Evolutionary conservation across 2,113 vertebrate genomes (phyloP), one percentile per base, ranked within the genome.

Genomic region (Cebidichthys violaceus): DNA sequence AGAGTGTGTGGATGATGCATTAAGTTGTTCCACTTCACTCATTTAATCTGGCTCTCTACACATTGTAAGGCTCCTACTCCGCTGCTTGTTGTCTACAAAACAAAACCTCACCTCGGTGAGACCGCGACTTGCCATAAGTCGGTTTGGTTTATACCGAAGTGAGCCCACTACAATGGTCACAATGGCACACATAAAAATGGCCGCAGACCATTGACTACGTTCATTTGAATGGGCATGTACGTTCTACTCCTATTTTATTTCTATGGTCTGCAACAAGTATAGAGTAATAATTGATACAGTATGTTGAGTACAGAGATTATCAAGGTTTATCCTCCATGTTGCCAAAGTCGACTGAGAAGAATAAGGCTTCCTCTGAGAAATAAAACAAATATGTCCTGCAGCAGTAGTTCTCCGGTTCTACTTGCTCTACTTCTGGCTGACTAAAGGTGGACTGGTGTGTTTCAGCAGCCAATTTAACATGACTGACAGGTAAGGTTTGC

Each of bases 391-490:
- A 35, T 78, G 70, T 74, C 66, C 45, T 1, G 66, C 33, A 77
- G 73, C 55, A 47, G 60, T 0, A 69, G 68, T 60, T 84, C 75
- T 84, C 79, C 17, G 31, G 15, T 9, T 43, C 54, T 14, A 15
- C 27, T 59, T 50, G 64, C 77, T 79, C 31, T 5, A 60, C 55
- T 33, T 76, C 75, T 67, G 52, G 18, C 47, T 33, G 69, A 74
- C 75, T 88, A 39, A 75, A 87, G 75, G 69, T 85, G 74, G 69
- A 76, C 70, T 14, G 22, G 50, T 65, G 22, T 64, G 69, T 50
- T 83, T 72, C 83, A 80, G 71, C 74, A 82, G 77, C 85, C 82
- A 90, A 90, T 90, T 89, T 92, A 91, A 64, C 66, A 66, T 88
- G 85, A 90, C 82, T 90, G 90, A 87, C 88, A 85, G 79, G 70